These are phyloP conservation scores for Agapostemon virescens DNA, from an alignment of 2,888 invertebrate species.

Conservation along the genomic window DNA sequence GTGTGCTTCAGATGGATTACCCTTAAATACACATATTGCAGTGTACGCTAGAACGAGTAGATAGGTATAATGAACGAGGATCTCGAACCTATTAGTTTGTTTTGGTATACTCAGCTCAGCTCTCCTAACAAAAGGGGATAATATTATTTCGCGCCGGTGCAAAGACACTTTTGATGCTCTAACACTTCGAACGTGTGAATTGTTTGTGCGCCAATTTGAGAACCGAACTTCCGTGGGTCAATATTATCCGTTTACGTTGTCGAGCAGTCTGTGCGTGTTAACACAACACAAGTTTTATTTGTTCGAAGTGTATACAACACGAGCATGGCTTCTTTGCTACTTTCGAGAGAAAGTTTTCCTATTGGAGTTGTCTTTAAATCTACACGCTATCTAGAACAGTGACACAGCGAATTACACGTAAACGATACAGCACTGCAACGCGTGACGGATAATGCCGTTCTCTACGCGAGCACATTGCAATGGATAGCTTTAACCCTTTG, in stretches of 20 bases:
- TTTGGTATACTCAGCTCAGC: not conserved
- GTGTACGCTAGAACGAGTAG: not conserved
- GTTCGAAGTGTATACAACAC: not conserved
- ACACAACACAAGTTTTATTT: not conserved
- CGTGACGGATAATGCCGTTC: too few species aligned
- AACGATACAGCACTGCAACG: too few species aligned
- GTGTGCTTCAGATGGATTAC: not conserved
- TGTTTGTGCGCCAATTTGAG: not conserved
- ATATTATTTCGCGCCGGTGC: not conserved
- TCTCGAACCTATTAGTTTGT: not conserved
- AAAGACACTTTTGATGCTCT: not conserved
- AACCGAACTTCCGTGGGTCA: not conserved
- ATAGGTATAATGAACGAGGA: not conserved
- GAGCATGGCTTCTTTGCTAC: too few species aligned
- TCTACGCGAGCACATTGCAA: too few species aligned
- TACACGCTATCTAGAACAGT: too few species aligned
- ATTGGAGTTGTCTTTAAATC: too few species aligned
- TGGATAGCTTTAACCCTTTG: too few species aligned
- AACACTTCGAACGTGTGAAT: not conserved
- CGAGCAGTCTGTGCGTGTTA: not conserved
- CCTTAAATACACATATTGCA: not conserved
- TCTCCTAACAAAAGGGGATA: conserved; percentile 1
- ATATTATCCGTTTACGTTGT: not conserved
- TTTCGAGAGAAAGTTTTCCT: too few species aligned
- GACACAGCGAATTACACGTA: too few species aligned